Conservation (phyloP, 2,888 invertebrate genomes). For the Epirrhoe alternata region DNA sequence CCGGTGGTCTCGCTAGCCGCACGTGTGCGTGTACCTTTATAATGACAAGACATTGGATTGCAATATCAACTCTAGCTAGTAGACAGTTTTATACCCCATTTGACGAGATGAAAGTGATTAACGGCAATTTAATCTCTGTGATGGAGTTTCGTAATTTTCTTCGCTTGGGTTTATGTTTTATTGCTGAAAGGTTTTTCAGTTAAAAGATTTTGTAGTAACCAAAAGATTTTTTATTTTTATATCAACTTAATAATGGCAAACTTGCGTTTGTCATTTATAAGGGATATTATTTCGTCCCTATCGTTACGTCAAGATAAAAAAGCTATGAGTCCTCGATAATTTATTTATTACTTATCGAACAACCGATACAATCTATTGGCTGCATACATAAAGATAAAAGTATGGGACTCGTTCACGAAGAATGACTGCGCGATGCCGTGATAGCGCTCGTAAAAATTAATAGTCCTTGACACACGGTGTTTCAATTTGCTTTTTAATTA, state of each 20-base stretch:
- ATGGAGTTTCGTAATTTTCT: neutral
- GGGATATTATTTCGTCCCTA: slow-evolving; percentile 6
- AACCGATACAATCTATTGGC: slow-evolving; percentile 66
- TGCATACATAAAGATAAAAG: slow-evolving; percentile 69
- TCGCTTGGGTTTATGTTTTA: neutral
- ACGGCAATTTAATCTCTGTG: slow-evolving; percentile 12
- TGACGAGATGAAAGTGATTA: slow-evolving; percentile 23
- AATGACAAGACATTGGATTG: slow-evolving; percentile 35
- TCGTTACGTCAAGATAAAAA: slow-evolving; percentile 48
- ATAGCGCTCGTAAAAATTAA: slow-evolving; percentile 77
- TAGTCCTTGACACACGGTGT: slow-evolving; percentile 69
- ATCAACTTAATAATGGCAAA: neutral
- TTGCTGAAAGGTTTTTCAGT: neutral
- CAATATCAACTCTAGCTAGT: slow-evolving; percentile 32
- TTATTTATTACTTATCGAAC: slow-evolving; percentile 67
- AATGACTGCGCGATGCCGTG: slow-evolving; percentile 50
- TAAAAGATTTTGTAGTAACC: neutral
- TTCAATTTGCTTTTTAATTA: slow-evolving; percentile 78
- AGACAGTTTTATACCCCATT: slow-evolving; percentile 31
- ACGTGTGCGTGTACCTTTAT: slow-evolving; percentile 45
- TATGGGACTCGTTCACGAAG: slow-evolving; percentile 33
- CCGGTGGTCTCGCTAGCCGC: slow-evolving; percentile 67
- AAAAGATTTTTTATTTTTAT: neutral
- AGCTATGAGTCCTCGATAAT: slow-evolving; percentile 62
- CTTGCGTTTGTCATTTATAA: neutral